Evolutionary conservation across 2,113 vertebrate genomes (phyloP), one percentile per base, ranked within the genome.

Genomic region (Cinclus mexicanus): DNA sequence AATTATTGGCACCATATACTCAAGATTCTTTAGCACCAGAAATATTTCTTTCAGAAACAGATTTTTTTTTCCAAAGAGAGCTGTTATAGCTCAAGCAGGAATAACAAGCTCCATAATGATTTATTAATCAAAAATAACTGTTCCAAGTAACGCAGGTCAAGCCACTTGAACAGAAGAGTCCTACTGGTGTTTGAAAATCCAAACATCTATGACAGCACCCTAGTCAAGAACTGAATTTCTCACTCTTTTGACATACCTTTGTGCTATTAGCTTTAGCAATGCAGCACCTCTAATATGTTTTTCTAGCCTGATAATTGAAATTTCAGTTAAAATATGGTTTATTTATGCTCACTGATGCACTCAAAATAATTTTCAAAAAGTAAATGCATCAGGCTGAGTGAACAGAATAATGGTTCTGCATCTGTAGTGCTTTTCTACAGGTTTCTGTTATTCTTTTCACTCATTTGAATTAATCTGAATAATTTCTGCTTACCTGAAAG

Each of bases 321-420:
- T 63, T 80, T 49, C 65, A 53, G 61, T 70, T 86, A 91, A 91
- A 94, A 86, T 68, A 39, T 42, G 18, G 37, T 39, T 89, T 90
- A 60, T 94, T 93, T 93, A 90, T 80, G 52, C n/a, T 85, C 69
- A 79, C 16, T 59, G 72, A 53, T 67, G 53, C 60, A 67, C 84
- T 95, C 72, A 72, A 65, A 91, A 78, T 96, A 91, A 95, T 90
- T 89, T 93, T 13, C 47, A 69, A 94, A 94, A 20, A 88, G 44
- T 11, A 77, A 90, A 96, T 86, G 39, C 53, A 64, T 72, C 60
- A 82, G 69, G 42, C 42, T 94, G 93, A 94, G 41, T 50, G 69
- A 93, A 93, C 71, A 90, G 92, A 97, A 93, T 93, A 93, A 88
- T 70, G 52, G 67, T n/a, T 95, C 42, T 47, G 19, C 28, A 56